Evolutionary conservation across 2,113 vertebrate genomes (phyloP).

Genomic region (Hyperopisus bebe): DNA sequence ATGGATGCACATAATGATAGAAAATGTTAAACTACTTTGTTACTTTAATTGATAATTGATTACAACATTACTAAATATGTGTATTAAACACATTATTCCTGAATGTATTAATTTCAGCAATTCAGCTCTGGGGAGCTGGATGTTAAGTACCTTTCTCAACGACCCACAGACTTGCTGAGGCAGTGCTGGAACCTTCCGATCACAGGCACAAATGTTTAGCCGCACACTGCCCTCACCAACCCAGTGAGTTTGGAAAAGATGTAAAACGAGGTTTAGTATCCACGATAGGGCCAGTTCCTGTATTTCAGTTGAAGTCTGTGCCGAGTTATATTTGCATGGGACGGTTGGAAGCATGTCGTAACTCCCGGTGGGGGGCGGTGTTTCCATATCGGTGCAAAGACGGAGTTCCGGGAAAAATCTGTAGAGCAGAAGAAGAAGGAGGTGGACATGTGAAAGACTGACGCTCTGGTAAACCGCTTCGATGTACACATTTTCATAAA

Average conservation of each 20-base stretch:
- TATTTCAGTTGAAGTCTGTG: background rate
- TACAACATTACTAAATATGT: background rate
- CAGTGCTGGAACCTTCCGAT: no score
- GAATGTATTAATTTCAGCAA: background rate
- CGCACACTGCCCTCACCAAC: background rate
- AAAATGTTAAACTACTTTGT: background rate
- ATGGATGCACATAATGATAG: background rate
- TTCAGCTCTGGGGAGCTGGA: background rate
- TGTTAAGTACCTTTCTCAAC: no score
- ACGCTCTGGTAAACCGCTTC: background rate
- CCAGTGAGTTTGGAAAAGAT: background rate
- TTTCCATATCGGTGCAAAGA: background rate
- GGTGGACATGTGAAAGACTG: background rate
- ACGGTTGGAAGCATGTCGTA: background rate
- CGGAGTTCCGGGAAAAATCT: background rate
- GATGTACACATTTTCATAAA: background rate
- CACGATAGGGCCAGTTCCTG: background rate
- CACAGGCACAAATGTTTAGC: no score
- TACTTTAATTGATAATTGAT: background rate
- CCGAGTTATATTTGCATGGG: background rate
- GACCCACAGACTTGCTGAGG: no score
- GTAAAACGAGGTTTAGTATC: background rate
- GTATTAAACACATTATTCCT: background rate
- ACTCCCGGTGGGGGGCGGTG: background rate
- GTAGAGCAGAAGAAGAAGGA: background rate